These are phyloP conservation scores for Coilia nasus DNA, from an alignment of 2,797 vertebrate genomes.

Conservation along the genomic window DNA sequence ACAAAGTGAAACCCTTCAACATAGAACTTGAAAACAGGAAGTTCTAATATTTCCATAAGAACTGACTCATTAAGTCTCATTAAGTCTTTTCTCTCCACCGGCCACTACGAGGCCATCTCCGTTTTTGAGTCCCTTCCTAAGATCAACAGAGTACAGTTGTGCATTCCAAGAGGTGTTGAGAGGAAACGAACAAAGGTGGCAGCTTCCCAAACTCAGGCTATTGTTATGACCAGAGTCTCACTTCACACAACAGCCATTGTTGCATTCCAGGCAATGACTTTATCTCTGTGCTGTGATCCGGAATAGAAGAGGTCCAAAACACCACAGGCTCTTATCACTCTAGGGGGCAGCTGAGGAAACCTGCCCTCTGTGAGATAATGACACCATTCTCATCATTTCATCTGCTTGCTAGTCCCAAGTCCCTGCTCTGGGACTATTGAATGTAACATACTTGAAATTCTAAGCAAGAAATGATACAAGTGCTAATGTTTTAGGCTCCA, in stretches of 20 bases:
- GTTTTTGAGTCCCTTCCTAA: background rate
- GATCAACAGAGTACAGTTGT: background rate
- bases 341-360: background rate
- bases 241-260: conserved; percentile 52
- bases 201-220: conserved; percentile 27
- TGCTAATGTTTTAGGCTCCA: background rate
- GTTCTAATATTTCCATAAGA: background rate
- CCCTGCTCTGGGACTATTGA: background rate
- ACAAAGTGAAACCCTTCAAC: background rate
- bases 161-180: conserved; percentile 19
- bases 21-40: background rate
- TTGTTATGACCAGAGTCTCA: conserved; percentile 40
- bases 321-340: background rate
- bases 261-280: background rate
- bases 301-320: background rate
- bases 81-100: no score
- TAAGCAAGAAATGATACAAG: background rate
- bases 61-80: background rate
- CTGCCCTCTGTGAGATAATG: background rate
- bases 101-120: background rate
- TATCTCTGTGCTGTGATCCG: conserved; percentile 1
- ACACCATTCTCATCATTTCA: conserved; percentile 5
- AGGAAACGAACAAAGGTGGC: background rate
- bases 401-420: background rate
- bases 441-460: background rate